phyloP scores from a whole-genome alignment of 2,888 invertebrate genomes.

The Nebria brevicollis region DNA sequence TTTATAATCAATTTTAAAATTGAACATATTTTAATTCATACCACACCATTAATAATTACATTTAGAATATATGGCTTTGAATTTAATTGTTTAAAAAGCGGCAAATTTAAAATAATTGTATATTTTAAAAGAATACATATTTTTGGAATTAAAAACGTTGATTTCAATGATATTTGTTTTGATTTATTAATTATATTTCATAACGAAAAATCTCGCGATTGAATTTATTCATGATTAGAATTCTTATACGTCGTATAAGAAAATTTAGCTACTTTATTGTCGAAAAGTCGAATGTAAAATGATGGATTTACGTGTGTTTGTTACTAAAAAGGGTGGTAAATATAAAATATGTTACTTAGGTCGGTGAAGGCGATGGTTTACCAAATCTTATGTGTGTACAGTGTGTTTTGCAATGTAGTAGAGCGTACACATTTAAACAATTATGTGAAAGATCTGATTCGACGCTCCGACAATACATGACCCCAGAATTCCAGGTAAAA shows the following conservation, averaged over 20 bases:
- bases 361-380: slow-evolving; percentile 63
- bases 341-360: slow-evolving; percentile 53
- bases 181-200: no score
- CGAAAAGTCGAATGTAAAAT: not conserved
- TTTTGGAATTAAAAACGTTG: not conserved
- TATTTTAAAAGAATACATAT: not conserved
- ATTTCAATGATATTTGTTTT: no score
- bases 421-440: slow-evolving; percentile 65
- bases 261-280: not conserved
- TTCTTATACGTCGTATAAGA: no score
- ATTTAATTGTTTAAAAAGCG: not conserved
- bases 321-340: not conserved
- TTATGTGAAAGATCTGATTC: slow-evolving; percentile 64
- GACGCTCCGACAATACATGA: slow-evolving; percentile 60
- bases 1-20: slow-evolving; percentile 8
- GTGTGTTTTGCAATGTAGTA: slow-evolving; percentile 65
- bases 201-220: no score
- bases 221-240: no score
- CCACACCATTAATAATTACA: not conserved
- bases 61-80: not conserved
- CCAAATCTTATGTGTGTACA: slow-evolving; percentile 66
- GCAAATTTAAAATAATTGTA: slow-evolving; percentile 25
- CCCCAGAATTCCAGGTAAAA: slow-evolving; percentile 61
- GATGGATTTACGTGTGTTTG: not conserved
- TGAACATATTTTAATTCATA: not conserved